A percentile compares a stretch with the other conserved stretches of the same genome.
Conservation (phyloP, 2,888 invertebrate species). For the Coenonympha glycerion region DNA sequence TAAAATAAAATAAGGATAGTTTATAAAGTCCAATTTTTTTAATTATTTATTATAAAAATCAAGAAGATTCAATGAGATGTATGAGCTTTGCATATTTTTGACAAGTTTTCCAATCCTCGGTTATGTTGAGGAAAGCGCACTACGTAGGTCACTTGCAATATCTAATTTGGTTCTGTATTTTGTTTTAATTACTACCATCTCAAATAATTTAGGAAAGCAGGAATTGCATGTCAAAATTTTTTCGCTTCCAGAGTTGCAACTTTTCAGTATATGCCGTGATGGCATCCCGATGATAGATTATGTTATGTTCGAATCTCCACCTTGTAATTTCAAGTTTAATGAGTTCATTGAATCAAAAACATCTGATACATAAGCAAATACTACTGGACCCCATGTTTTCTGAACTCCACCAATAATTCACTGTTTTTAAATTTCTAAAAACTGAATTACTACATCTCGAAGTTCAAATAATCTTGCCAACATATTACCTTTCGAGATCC, state of each 20-base stretch:
- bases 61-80: no score
- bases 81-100: no score
- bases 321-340: slow-evolving; percentile 27
- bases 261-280: slow-evolving; percentile 24
- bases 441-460: slow-evolving; percentile 10
- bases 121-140: no score
- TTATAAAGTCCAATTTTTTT: no score
- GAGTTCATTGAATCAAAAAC: slow-evolving; percentile 1
- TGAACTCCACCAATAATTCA: slow-evolving; percentile 17
- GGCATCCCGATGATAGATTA: slow-evolving; percentile 22
- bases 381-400: slow-evolving; percentile 7
- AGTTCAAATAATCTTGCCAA: no score
- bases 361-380: slow-evolving; percentile 3
- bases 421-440: slow-evolving; percentile 14
- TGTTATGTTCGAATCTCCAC: slow-evolving; percentile 20
- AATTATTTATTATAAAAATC: no score
- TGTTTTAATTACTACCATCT: no score
- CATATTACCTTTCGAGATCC: no score
- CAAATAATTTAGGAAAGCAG: background rate
- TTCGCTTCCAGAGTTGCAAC: slow-evolving; percentile 17
- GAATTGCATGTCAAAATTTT: background rate
- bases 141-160: no score
- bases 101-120: no score
- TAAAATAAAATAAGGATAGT: no score
- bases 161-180: no score